A percentile compares a stretch with the other conserved stretches of the same genome.
Conservation (phyloP, 2,797 vertebrate genomes). For the Enteromius trimaculatus region DNA sequence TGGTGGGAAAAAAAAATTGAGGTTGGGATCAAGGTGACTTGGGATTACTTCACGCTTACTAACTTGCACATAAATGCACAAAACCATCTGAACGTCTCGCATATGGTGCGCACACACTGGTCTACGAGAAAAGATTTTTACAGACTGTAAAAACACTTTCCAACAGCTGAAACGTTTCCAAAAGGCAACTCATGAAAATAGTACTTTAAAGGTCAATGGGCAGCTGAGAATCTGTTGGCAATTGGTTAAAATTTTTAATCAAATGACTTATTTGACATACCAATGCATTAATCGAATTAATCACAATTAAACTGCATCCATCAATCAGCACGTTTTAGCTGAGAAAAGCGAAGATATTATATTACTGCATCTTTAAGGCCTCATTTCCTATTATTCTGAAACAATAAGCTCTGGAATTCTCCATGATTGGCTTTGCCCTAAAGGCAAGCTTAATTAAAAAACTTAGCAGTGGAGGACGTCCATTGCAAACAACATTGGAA, state of each 20-base stretch:
- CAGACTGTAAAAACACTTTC: conserved; percentile 47
- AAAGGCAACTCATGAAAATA: conserved; percentile 36
- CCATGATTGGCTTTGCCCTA: conserved; percentile 50
- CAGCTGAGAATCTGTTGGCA: conserved; percentile 16
- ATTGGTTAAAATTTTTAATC: not conserved
- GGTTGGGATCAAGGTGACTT: conserved; percentile 8
- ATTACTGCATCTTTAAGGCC: conserved; percentile 39
- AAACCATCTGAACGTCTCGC: conserved; percentile 45
- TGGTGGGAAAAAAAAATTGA: not conserved
- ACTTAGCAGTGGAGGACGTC: conserved; percentile 52
- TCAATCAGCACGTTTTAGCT: not conserved
- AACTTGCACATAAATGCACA: conserved; percentile 18
- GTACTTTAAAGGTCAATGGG: not conserved
- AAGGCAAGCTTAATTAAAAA: conserved; percentile 46
- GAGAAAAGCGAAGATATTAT: conserved; percentile 13
- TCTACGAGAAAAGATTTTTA: conserved; percentile 55
- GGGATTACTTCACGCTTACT: not conserved
- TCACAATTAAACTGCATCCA: conserved; percentile 16
- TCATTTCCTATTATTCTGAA: conserved; percentile 54
- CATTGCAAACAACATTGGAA: conserved; percentile 42
- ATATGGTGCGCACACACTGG: conserved; percentile 61
- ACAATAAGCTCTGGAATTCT: conserved; percentile 63
- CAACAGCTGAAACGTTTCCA: conserved; percentile 36
- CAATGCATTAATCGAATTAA: conserved; percentile 13
- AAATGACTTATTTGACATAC: not conserved